Evolutionary conservation across 2,113 vertebrate species (phyloP), one percentile per base, ranked within the genome.

Genomic region (Coreoperca whiteheadi): DNA sequence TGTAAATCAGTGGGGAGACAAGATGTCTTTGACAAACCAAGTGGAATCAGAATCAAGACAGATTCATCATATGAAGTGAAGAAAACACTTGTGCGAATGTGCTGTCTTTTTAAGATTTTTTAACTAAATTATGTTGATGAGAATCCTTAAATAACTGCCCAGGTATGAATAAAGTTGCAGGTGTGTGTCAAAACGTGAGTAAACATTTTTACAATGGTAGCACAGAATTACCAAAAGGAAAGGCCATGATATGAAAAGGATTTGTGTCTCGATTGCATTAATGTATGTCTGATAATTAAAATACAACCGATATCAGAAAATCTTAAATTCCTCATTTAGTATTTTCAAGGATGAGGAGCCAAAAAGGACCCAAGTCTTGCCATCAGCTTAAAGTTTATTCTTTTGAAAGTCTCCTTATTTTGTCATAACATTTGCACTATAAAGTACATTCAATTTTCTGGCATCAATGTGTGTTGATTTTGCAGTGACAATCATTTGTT

Each of bases 381-480:
- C 39, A 57, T 67, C 7, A 28, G 11, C 16, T 46, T 50, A 25
- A 79, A 81, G 41, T 54, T 71, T 9, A 54, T 30, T 39, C n/a
- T 72, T 53, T 30, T 75, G 12, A 72, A 60, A 75, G 21, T 71
- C 15, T 25, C 7, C 65, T 65, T 28, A 63, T 39, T 67, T 67
- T 57, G 23, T 53, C 67, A 59, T 32, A 37, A 53, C 16, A 78
- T 57, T 76, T 68, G 32, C 34, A 78, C 69, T 50, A 59, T 21
- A 77, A 81, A 79, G 53, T 39, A 39, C 6, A 65, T 75, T 60
- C 32, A 65, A 15, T 68, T 72, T 70, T n/a, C 41, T 79, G 61
- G 34, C n/a, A 56, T 68, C 74, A 57, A 65, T 59, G 5, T 50
- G 43, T 48, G 39, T 54, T 74, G 73, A 86, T 64, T 67, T 63